Conservation (phyloP, 2,113 vertebrate genomes). For the Trochalopteron elliotii region DNA sequence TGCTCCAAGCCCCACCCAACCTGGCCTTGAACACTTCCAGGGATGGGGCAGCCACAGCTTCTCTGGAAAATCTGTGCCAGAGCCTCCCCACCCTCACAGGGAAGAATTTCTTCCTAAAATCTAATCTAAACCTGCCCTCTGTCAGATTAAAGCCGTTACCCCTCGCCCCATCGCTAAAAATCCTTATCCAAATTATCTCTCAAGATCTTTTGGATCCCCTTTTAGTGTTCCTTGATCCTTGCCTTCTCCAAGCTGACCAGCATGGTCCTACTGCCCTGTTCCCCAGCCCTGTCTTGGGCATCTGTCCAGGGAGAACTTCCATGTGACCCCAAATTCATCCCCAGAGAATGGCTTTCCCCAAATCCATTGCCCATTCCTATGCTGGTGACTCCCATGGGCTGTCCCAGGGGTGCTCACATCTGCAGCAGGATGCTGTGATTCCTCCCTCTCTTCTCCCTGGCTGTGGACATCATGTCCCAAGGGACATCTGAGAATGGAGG, state of each 20-base stretch:
- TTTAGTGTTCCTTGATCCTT: neutral
- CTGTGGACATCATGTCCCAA: neutral
- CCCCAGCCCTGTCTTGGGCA: neutral
- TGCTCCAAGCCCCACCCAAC: neutral
- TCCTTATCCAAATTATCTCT: neutral
- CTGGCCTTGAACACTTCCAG: neutral
- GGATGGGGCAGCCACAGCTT: neutral
- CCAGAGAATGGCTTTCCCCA: neutral
- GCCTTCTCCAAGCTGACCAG: neutral
- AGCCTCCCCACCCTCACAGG: rapidly evolving
- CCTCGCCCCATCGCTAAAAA: neutral
- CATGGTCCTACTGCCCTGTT: neutral
- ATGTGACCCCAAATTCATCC: neutral
- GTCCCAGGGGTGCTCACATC: neutral
- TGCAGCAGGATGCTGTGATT: neutral
- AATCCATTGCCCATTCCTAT: neutral
- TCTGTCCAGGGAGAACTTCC: neutral
- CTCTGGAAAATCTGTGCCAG: neutral
- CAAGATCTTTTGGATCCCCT: neutral
- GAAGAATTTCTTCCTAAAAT: neutral
- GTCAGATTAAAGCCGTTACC: neutral
- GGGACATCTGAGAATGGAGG: neutral
- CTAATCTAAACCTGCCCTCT: neutral
- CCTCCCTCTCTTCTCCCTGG: neutral
- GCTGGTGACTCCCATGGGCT: neutral